Evolutionary conservation across 2,113 vertebrate genomes (phyloP).

Genomic region (cat (Felis catus)): DNA sequence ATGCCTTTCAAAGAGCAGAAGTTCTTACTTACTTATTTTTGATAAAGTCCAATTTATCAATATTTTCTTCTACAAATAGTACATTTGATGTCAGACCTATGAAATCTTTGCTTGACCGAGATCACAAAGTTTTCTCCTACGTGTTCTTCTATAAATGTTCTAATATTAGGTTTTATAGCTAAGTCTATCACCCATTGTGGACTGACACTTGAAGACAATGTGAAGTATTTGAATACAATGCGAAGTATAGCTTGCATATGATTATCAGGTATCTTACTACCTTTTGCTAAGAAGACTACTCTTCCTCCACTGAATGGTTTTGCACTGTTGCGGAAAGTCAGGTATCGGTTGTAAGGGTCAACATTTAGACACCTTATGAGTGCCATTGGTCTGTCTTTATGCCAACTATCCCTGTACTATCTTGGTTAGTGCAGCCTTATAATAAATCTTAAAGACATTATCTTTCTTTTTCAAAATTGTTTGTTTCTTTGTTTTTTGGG

Average conservation of each 20-base stretch:
- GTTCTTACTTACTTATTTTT: not conserved
- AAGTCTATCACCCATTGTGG: not conserved
- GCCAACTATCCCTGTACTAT: not conserved
- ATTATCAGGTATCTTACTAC: not conserved
- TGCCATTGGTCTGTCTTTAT: not conserved
- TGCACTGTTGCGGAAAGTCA: not conserved
- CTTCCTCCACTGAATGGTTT: not conserved
- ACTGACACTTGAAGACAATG: not conserved
- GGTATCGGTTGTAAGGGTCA: not conserved
- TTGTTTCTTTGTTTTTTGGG: not conserved
- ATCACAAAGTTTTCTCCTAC: not conserved
- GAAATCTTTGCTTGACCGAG: not conserved
- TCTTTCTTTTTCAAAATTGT: not conserved
- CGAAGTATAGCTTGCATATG: not conserved
- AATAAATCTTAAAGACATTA: not conserved
- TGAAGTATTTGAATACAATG: not conserved
- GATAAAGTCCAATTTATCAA: not conserved
- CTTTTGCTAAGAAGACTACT: not conserved
- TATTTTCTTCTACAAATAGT: not conserved
- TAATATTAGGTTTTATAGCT: not conserved
- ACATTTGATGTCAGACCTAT: not conserved
- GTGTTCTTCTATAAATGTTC: not conserved
- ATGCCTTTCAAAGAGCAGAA: not conserved
- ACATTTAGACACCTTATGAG: not conserved
- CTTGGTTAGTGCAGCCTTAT: not conserved